phyloP scores from a whole-genome alignment of 1,140 invertebrate genomes.

The Chionoecetes opilio region DNA sequence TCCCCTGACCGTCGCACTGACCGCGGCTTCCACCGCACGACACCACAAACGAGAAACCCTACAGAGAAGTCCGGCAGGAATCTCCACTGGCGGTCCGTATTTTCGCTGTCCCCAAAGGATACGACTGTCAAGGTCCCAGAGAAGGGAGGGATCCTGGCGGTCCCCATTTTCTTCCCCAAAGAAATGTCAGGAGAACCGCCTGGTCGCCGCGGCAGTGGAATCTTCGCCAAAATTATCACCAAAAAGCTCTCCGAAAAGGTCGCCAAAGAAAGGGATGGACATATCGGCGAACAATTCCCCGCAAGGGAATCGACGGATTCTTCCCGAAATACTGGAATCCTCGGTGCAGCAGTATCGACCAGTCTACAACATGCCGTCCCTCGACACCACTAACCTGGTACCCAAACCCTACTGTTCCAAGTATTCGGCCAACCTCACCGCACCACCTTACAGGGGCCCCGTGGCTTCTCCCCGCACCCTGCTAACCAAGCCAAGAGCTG shows the following conservation, averaged over 20 bases:
- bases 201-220: constrained; percentile 25
- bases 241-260: constrained; percentile 18
- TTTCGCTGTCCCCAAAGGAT: background rate
- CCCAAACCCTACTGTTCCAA: constrained; percentile 61
- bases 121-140: background rate
- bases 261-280: background rate
- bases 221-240: constrained; percentile 22
- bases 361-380: constrained; percentile 52
- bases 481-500: background rate
- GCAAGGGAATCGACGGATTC: background rate
- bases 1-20: background rate
- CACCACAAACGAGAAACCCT: constrained; percentile 1
- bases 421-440: constrained; percentile 44
- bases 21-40: background rate
- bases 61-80: background rate
- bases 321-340: constrained; percentile 67
- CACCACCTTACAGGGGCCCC: constrained; percentile 45
- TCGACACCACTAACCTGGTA: constrained; percentile 62
- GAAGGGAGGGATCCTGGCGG: background rate
- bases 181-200: background rate
- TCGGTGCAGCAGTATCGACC: constrained; percentile 66
- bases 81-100: background rate
- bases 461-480: constrained; percentile 67
- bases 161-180: constrained; percentile 42
- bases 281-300: background rate